phyloP scores from a whole-genome alignment of 2,113 vertebrate genomes.

The Charadrius vociferus region DNA sequence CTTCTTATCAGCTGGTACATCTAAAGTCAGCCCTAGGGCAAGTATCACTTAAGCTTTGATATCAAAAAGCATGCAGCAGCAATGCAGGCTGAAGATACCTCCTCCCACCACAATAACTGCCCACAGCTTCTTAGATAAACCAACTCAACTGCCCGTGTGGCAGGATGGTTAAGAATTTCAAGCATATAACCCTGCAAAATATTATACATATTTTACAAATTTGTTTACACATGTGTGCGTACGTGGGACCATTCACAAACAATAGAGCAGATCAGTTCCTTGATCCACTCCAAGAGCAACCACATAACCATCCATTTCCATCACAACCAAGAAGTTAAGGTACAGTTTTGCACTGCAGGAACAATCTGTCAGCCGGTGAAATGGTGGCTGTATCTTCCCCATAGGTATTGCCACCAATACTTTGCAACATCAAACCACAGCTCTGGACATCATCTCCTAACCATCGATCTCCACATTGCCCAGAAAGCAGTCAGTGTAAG shows the following conservation, averaged over 20 bases:
- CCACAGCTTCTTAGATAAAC: not conserved
- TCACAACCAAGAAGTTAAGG: not conserved
- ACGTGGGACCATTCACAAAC: not conserved
- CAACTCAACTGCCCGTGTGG: not conserved
- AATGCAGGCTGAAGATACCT: not conserved
- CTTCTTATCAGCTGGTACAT: not conserved
- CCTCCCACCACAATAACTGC: not conserved
- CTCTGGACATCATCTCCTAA: not conserved
- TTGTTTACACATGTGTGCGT: rapidly evolving
- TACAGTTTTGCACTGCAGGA: not conserved
- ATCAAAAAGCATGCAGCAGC: not conserved
- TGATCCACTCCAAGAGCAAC: not conserved
- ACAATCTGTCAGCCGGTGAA: not conserved
- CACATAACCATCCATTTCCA: not conserved
- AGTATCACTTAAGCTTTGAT: not conserved
- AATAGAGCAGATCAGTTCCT: not conserved
- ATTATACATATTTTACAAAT: not conserved
- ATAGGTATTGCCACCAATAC: not conserved
- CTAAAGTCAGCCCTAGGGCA: not conserved
- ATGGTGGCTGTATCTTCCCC: not conserved
- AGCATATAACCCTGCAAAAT: not conserved
- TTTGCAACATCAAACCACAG: not conserved
- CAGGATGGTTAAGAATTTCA: not conserved
- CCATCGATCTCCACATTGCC: not conserved
- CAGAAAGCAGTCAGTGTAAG: not conserved